Percentiles rank a stretch among this genome's conserved stretches.
These are phyloP conservation scores for Agraylea sexmaculata DNA, from an alignment of 1,140 invertebrate species.

Conservation along the genomic window DNA sequence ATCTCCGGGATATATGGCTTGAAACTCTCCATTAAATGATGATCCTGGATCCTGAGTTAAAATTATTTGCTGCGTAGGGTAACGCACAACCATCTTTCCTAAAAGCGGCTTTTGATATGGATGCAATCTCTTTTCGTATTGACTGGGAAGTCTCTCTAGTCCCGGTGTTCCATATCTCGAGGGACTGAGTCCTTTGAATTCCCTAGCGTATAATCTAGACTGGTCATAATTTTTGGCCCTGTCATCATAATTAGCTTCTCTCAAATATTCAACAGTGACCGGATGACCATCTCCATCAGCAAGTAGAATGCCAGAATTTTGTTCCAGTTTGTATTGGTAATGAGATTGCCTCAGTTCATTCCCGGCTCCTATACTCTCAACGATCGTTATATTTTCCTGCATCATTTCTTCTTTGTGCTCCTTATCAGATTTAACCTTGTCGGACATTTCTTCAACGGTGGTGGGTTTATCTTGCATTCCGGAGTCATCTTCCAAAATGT, in stretches of 20 bases:
- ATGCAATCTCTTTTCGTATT: constrained; percentile 13
- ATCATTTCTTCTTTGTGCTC: constrained; percentile 11
- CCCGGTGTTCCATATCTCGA: constrained; percentile 8
- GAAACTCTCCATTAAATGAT: constrained; percentile 15
- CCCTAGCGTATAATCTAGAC: constrained; percentile 8
- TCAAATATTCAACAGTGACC: constrained; percentile 11
- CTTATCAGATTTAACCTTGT: no score
- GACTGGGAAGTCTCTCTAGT: constrained; percentile 12
- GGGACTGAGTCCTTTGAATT: constrained; percentile 8
- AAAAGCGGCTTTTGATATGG: constrained; percentile 8
- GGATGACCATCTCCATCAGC: constrained; percentile 9
- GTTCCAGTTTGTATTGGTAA: constrained; percentile 14
- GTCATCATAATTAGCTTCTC: constrained; percentile 4
- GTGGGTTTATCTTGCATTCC: constrained; percentile 5
- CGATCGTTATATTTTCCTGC: no score
- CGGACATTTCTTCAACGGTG: constrained; percentile 1
- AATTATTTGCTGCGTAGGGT: constrained; percentile 14
- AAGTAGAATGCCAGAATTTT: constrained; percentile 4
- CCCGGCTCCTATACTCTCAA: not conserved
- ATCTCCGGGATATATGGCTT: constrained; percentile 16
- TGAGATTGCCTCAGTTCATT: constrained; percentile 6
- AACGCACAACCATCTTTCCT: constrained; percentile 9
- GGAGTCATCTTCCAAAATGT: constrained; percentile 27
- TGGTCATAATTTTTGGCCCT: constrained; percentile 5
- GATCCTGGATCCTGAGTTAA: constrained; percentile 13